A percentile compares a stretch with the other conserved stretches of the same genome.
Conservation (phyloP, 2,888 invertebrate genomes). For the Helicoverpa assulta region DNA sequence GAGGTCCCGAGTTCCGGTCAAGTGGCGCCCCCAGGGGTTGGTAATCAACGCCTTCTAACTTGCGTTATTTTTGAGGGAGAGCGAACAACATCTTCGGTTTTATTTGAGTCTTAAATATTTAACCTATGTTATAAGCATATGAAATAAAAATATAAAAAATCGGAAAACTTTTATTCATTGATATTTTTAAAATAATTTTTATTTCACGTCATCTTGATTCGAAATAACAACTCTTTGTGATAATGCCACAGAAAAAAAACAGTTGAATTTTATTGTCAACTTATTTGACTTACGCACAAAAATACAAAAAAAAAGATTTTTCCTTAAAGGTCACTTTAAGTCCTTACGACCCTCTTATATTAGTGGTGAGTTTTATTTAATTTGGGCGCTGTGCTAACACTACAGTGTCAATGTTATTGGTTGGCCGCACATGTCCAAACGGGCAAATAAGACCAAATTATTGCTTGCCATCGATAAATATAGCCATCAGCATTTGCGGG, state of each 20-base stretch:
- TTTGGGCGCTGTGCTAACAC: conserved; percentile 85
- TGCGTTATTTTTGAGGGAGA: conserved; percentile 80
- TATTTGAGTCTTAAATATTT: too few species aligned
- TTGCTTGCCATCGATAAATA: conserved; percentile 80
- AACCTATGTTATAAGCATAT: too few species aligned
- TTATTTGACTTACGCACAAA: conserved; percentile 4
- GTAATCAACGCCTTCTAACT: conserved; percentile 82
- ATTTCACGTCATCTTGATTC: too few species aligned
- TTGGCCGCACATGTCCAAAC: conserved; percentile 81
- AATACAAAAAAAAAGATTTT: conserved; percentile 17
- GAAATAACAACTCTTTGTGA: too few species aligned
- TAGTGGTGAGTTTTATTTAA: conserved; percentile 88
- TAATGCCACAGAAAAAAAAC: too few species aligned
- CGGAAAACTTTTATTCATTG: too few species aligned
- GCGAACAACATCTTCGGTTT: conserved; percentile 32
- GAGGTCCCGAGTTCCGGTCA: conserved; percentile 82
- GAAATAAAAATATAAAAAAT: too few species aligned
- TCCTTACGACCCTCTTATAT: conserved; percentile 71
- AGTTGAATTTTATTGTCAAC: too few species aligned
- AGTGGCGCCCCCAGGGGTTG: conserved; percentile 81
- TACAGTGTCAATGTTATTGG: conserved; percentile 83
- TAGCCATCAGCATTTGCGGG: conserved; percentile 58
- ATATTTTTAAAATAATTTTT: too few species aligned
- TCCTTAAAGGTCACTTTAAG: conserved; percentile 6
- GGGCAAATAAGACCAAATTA: conserved; percentile 87